Percentiles rank a stretch among this genome's conserved stretches.
Evolutionary conservation across 2,888 invertebrate genomes (phyloP).

Genomic region (Silvanus unidentatus): DNA sequence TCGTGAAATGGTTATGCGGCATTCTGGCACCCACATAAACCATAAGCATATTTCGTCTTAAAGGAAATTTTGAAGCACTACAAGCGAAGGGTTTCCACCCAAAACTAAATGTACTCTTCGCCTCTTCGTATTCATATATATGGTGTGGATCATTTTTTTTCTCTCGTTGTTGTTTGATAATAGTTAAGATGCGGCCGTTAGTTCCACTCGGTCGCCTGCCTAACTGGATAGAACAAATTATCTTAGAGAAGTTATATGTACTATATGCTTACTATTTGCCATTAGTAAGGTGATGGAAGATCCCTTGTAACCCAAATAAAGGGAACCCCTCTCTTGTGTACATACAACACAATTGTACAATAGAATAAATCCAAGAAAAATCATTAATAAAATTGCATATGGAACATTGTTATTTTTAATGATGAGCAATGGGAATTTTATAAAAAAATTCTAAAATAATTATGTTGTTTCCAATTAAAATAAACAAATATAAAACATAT

Average conservation of each 20-base stretch:
- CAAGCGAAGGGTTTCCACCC: not conserved
- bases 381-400: no score
- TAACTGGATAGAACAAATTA: constrained; percentile 47
- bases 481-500: no score
- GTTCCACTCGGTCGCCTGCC: constrained; percentile 44
- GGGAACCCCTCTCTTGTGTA: not conserved
- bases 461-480: no score
- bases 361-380: no score
- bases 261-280: constrained; percentile 9
- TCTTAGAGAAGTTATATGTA: constrained; percentile 10
- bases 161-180: constrained; percentile 37
- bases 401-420: no score
- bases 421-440: no score
- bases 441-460: no score
- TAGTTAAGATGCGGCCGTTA: constrained; percentile 35
- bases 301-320: constrained; percentile 4
- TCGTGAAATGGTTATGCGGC: constrained; percentile 37
- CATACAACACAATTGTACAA: no score
- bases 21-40: constrained; percentile 43
- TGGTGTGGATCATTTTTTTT: constrained; percentile 11
- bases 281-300: constrained; percentile 15
- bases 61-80: constrained; percentile 2
- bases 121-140: constrained; percentile 4
- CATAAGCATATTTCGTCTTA: constrained; percentile 29
- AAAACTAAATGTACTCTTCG: no score